A percentile compares a stretch with the other conserved stretches of the same genome.
Evolutionary conservation across 2,797 vertebrate species (phyloP).

Genomic region (Spinus olivaceus): DNA sequence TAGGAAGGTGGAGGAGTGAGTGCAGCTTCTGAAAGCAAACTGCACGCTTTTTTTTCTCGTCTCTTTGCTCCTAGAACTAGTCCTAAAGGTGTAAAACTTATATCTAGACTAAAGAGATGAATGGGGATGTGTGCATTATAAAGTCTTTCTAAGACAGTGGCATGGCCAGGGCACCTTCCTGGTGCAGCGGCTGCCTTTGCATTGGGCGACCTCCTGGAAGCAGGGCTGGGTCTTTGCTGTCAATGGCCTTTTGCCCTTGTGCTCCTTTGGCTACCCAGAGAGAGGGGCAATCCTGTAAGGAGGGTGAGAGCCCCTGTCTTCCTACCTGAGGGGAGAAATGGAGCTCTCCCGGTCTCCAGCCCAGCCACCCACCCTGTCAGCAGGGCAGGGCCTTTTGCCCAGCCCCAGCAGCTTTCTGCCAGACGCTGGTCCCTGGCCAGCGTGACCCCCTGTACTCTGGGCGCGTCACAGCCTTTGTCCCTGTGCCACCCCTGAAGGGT

Average conservation of each 20-base stretch:
- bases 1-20: background rate
- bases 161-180: background rate
- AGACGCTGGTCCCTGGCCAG: too few species aligned
- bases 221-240: background rate
- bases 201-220: rapidly evolving
- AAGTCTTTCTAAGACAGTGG: background rate
- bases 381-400: background rate
- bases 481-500: background rate
- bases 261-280: background rate
- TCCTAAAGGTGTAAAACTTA: background rate
- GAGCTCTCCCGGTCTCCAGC: background rate
- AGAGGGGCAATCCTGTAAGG: background rate
- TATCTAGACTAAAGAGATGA: background rate
- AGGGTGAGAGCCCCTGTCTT: background rate
- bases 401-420: background rate
- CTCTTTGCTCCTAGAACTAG: background rate
- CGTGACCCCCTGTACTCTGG: background rate
- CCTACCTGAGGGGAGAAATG: rapidly evolving
- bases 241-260: background rate
- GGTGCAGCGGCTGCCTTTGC: rapidly evolving
- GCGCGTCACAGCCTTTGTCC: background rate
- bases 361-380: background rate
- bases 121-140: background rate
- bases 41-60: background rate
- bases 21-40: background rate